Evolutionary conservation across 2,797 vertebrate species (phyloP).

Genomic region (Notolepis coatsorum): DNA sequence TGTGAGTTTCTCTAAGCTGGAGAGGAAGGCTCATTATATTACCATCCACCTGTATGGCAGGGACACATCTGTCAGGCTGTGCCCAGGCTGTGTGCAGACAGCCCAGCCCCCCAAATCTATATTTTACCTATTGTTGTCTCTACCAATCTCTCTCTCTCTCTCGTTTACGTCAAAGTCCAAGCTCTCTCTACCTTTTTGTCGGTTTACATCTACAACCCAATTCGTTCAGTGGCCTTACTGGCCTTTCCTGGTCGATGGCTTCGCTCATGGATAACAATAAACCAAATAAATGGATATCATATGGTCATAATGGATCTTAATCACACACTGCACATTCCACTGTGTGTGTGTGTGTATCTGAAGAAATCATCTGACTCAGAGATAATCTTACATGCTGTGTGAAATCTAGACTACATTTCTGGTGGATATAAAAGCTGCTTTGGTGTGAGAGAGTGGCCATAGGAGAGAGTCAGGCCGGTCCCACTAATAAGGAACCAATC

Average conservation of each 20-base stretch:
- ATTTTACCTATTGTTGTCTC: background rate
- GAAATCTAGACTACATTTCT: slow-evolving; percentile 35
- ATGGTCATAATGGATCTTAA: too few species aligned
- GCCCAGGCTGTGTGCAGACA: background rate
- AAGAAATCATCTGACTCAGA: background rate
- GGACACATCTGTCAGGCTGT: slow-evolving; percentile 14
- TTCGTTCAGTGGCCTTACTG: background rate
- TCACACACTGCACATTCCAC: too few species aligned
- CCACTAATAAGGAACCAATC: slow-evolving; percentile 63
- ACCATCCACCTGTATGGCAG: slow-evolving; percentile 15
- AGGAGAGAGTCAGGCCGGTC: slow-evolving; percentile 40
- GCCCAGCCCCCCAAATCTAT: background rate
- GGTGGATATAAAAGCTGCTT: slow-evolving; percentile 20
- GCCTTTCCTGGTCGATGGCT: background rate
- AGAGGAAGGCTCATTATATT: slow-evolving; percentile 26
- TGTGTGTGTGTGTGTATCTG: background rate
- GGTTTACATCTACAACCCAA: background rate
- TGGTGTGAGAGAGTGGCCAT: slow-evolving; percentile 11
- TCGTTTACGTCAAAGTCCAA: background rate
- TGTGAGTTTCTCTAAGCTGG: slow-evolving; percentile 1
- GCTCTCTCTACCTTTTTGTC: background rate
- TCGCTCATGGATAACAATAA: too few species aligned
- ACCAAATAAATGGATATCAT: slow-evolving; percentile 8
- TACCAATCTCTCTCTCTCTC: background rate
- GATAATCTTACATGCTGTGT: slow-evolving; percentile 15